Base-by-base conservation (phyloP, 2,888 invertebrate genomes). In the Conomelus anceps region DNA sequence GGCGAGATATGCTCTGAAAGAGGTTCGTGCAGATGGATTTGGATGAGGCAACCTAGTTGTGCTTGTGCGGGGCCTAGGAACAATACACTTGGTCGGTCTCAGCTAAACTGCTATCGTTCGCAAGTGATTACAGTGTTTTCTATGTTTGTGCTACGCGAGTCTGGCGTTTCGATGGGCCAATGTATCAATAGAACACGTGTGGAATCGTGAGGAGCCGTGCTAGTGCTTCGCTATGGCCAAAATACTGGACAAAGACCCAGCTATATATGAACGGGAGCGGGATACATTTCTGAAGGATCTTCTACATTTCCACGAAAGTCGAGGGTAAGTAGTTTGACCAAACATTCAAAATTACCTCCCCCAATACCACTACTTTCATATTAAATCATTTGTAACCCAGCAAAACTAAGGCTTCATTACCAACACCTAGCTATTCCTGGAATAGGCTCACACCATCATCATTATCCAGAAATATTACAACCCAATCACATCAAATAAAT, bases 231-330 rank as follows among this genome's bases (percentile, higher is more conserved):
- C 88, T 88, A 92, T 92, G 92, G 92, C 92, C 89, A 90, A 90
- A 90, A 90, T 92, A 90, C 91, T 91, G 90, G 91, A 91, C 94
- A 96, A 95, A 94, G 96, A 96, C 94, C 95, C 96, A 92, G 95
- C 95, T 93, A 95, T 95, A 92, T 97, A 97, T 94, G 94, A 95
- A 93, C 95, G 95, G 93, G 97, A 97, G 94, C 96, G 96, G 93
- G 96, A 96, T 92, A 95, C 95, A 92, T 98, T 98, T 94, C 94
- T 97, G 91, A 95, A 96, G 93, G 98, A 98, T 93, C 95, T 99
- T 92, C 96, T 96, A 92, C 97, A 97, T 93, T 98, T 98, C 93
- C 98, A 98, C 94, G 98, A 98, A 91, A 96, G 96, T 92, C 96
- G 97, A 94, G 98, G 98, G 98, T 98, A 94, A 96, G 96, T 94